These are phyloP conservation scores for Coptotermes formosanus DNA, from an alignment of 1,140 invertebrate species.

Conservation along the genomic window DNA sequence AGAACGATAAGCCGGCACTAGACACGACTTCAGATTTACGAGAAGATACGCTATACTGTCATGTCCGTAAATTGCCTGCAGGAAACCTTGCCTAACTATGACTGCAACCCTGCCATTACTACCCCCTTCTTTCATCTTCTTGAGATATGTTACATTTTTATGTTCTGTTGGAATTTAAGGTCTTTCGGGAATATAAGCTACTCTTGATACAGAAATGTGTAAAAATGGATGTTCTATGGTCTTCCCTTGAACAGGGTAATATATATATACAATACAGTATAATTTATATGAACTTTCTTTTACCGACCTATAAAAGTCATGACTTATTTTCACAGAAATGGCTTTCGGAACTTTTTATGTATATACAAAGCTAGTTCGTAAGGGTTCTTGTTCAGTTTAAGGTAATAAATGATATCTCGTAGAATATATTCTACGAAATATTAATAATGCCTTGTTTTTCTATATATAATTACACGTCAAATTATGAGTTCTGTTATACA, in stretches of 20 bases:
- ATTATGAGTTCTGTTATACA: no score
- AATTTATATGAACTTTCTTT: slow-evolving; percentile 9
- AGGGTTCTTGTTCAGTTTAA: neutral
- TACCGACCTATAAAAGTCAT: neutral
- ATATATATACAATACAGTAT: neutral
- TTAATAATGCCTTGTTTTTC: neutral
- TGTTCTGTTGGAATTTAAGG: slow-evolving; percentile 6
- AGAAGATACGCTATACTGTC: neutral
- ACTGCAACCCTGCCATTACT: neutral
- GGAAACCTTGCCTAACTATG: neutral
- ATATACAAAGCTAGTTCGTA: neutral
- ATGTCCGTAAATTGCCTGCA: slow-evolving; percentile 6
- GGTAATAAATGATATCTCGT: neutral
- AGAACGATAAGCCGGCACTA: neutral
- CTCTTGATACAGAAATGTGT: neutral
- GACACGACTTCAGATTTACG: neutral
- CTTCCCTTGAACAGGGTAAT: neutral
- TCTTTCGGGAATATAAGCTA: neutral
- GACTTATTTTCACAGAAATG: neutral
- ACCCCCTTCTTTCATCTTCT: neutral
- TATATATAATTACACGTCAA: neutral
- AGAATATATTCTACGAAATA: neutral
- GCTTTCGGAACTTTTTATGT: neutral
- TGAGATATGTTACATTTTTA: slow-evolving; percentile 15
- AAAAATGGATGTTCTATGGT: neutral